Evolutionary conservation across 2,113 vertebrate species (phyloP).

Genomic region (Mystacornis crossleyi): DNA sequence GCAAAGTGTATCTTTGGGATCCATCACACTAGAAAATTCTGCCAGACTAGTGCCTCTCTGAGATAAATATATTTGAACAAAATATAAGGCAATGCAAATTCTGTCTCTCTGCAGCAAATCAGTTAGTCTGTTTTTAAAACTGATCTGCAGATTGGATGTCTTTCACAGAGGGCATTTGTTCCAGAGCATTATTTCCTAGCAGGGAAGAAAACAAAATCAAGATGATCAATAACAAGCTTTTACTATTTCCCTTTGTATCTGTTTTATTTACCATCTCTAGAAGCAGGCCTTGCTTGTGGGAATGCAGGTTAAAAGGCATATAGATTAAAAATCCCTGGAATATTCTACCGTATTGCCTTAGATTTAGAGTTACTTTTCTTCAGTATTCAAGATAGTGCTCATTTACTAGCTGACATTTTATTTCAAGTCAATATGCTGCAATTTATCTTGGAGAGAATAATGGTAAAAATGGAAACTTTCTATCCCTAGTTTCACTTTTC

Average conservation of each 20-base stretch:
- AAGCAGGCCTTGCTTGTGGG: neutral
- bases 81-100: neutral
- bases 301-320: neutral
- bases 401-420: neutral
- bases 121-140: neutral
- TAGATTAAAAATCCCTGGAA: neutral
- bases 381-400: neutral
- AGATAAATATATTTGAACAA: neutral
- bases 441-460: neutral
- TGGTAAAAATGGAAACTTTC: neutral
- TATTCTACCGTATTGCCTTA: neutral
- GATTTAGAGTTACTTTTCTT: neutral
- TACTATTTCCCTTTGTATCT: neutral
- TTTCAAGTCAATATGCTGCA: neutral
- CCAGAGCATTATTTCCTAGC: neutral
- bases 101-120: neutral
- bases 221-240: neutral
- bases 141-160: neutral
- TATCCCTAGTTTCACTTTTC: neutral
- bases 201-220: neutral
- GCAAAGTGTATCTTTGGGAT: neutral
- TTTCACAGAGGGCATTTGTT: neutral
- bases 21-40: neutral
- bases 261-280: neutral
- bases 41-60: neutral